Evolutionary conservation across 1,140 invertebrate species (phyloP).

Genomic region (Phymastichus coffea): DNA sequence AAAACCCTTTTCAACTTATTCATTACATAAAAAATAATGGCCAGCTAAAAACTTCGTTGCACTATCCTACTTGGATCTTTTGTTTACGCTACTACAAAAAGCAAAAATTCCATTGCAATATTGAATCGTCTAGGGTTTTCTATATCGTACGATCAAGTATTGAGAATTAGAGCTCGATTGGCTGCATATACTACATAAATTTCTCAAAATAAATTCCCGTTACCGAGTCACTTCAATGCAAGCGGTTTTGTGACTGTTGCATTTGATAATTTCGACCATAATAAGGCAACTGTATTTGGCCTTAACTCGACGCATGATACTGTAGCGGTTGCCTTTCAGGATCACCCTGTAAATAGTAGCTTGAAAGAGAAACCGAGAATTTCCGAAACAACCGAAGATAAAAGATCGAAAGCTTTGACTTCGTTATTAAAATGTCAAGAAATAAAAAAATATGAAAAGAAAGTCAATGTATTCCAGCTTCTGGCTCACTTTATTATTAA

Average conservation of each 20-base stretch:
- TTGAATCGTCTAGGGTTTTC: neutral
- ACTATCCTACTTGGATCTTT: neutral
- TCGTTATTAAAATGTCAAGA: conserved; percentile 8
- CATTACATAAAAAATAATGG: neutral
- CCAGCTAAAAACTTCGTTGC: neutral
- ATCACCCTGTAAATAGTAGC: too few relatives aligned
- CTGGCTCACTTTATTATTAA: neutral
- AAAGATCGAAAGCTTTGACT: neutral
- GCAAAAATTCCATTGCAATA: neutral
- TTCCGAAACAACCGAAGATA: neutral
- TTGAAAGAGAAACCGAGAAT: too few relatives aligned
- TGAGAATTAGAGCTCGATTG: neutral
- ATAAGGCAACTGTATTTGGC: conserved; percentile 21
- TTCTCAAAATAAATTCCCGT: too few relatives aligned
- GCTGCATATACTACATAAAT: neutral
- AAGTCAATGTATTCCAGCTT: neutral
- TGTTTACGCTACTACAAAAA: neutral
- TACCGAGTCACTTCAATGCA: conserved; percentile 15
- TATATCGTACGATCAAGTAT: neutral
- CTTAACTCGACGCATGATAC: conserved; percentile 16
- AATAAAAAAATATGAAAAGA: conserved; percentile 2
- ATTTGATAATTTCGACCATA: conserved; percentile 31
- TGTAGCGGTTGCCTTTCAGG: too few relatives aligned
- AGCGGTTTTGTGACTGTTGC: conserved; percentile 5
- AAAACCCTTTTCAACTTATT: neutral